A percentile compares a stretch with the other conserved stretches of the same genome.
Evolutionary conservation across 1,140 invertebrate genomes (phyloP).

Genomic region (Akabosia matsudoensis): DNA sequence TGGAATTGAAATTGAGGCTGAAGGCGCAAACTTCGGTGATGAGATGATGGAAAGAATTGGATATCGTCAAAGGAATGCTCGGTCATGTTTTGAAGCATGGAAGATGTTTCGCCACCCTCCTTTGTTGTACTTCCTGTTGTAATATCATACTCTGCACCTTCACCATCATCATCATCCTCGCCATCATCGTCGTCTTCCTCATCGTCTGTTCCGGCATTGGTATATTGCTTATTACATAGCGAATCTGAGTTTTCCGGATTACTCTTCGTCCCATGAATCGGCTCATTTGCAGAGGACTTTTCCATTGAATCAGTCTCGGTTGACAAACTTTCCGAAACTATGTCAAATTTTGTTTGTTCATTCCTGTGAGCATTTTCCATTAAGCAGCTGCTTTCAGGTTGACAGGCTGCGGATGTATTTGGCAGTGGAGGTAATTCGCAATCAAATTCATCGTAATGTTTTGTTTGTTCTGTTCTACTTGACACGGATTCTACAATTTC

Average conservation of each 20-base stretch:
- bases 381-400: neutral
- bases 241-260: neutral
- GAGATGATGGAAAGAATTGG: neutral
- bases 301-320: neutral
- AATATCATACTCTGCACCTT: neutral
- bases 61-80: slow-evolving; percentile 1
- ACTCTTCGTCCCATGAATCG: neutral
- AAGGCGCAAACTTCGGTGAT: neutral
- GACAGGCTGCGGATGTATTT: neutral
- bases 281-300: neutral
- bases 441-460: neutral
- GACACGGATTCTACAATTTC: neutral
- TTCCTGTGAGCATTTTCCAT: neutral
- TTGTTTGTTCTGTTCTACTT: neutral
- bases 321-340: neutral
- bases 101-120: neutral
- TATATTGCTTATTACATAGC: neutral
- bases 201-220: neutral
- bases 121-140: neutral
- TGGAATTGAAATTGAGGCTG: slow-evolving; percentile 18
- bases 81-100: neutral
- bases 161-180: neutral
- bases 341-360: neutral
- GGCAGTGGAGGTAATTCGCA: neutral
- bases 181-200: neutral